These are phyloP conservation scores for Herpailurus yagouaroundi DNA, from an alignment of 2,113 vertebrate species.

Conservation along the genomic window DNA sequence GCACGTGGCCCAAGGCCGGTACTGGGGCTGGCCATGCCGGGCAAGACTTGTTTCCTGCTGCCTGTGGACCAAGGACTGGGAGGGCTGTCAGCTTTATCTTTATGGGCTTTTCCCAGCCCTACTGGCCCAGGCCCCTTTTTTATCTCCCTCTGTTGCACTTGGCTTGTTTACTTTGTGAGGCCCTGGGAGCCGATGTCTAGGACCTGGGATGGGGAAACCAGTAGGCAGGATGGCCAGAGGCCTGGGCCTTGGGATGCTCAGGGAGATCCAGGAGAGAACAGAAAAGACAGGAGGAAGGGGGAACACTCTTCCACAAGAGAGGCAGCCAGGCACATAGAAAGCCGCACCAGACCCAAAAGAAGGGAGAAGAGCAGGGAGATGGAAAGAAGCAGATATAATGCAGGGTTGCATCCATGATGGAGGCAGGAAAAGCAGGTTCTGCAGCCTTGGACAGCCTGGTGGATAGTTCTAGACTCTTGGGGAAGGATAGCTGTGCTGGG, in stretches of 20 bases:
- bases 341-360: background rate
- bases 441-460: background rate
- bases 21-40: background rate
- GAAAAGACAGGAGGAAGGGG: background rate
- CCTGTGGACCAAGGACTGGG: background rate
- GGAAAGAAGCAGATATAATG: background rate
- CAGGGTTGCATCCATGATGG: background rate
- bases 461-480: background rate
- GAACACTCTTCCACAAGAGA: background rate
- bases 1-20: background rate
- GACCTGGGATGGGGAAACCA: background rate
- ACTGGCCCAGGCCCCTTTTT: conserved; percentile 88
- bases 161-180: conserved; percentile 86
- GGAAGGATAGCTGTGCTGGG: background rate
- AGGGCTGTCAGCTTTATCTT: conserved; percentile 92
- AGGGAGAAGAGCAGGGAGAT: background rate
- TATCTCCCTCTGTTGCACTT: conserved; percentile 88
- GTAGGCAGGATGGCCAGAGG: background rate
- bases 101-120: conserved; percentile 94
- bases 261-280: background rate
- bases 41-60: background rate
- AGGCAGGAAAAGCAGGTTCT: background rate
- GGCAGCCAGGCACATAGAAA: background rate
- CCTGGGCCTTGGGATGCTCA: background rate
- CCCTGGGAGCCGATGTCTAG: conserved; percentile 58